Conservation (phyloP, 1,140 invertebrate genomes). For the Lepidurus couesii region DNA sequence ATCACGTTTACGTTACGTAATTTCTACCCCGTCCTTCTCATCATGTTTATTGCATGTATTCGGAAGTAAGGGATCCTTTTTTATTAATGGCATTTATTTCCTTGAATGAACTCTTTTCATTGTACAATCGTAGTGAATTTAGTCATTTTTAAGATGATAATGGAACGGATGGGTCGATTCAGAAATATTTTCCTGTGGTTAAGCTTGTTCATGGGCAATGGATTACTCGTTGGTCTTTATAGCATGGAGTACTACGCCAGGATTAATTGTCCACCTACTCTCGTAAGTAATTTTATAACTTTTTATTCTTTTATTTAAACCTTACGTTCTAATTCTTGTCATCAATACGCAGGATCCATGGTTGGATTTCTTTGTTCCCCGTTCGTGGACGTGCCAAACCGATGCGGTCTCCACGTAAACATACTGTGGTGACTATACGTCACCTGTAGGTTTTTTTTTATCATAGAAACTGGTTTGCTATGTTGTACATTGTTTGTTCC, state of each 20-base stretch:
- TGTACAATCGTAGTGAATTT: conserved; percentile 45
- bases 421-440: too few species aligned
- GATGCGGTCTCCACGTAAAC: too few species aligned
- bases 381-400: conserved; percentile 53
- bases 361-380: conserved; percentile 50
- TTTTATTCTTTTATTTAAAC: conserved; percentile 9
- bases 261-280: conserved; percentile 59
- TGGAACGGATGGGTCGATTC: conserved; percentile 42
- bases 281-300: conserved; percentile 37
- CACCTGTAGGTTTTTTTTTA: too few species aligned
- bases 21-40: conserved; percentile 78
- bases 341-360: conserved; percentile 10
- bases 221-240: conserved; percentile 68
- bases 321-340: background rate
- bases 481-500: too few species aligned
- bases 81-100: background rate
- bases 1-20: conserved; percentile 69
- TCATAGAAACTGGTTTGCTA: too few species aligned
- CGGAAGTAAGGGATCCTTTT: conserved; percentile 44
- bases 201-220: conserved; percentile 65
- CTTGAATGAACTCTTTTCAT: background rate
- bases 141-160: conserved; percentile 49
- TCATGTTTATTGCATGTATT: conserved; percentile 58
- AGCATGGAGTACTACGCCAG: conserved; percentile 79
- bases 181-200: conserved; percentile 80